Base-by-base conservation (phyloP, 2,113 vertebrate genomes). In the Tenebrosternarchus preto region DNA sequence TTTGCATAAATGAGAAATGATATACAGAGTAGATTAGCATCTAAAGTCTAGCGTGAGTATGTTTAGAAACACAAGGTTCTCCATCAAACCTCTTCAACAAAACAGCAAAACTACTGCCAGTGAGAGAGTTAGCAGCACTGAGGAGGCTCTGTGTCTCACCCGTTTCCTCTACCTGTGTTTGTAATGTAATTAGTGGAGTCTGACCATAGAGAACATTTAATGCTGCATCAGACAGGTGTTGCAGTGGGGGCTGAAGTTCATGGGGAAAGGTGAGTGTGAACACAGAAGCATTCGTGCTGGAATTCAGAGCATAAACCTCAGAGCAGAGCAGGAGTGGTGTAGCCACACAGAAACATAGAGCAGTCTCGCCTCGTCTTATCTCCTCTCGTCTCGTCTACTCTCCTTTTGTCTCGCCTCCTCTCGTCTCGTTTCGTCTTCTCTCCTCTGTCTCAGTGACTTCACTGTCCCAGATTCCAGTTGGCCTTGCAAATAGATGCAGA, bases 241-340 rank as follows among this genome's bases (percentile, higher is more conserved):
- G 73, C 9, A 29, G 11, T 53, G 19, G 36, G 9, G 9, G 39
- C 1, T 64, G 25, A 15, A 53, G 12, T 22, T 36, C 4, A 33
- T 63, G 59, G 12, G 22, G 61, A 16, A n/a, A 15, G 24, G 25
- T 50, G 17, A 27, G 73, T 76, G 36, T 50, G 39, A 24, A 50
- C 50, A 76, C 39, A 60, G 39, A 57, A 67, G 63, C 43, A 70
- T 72, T 80, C 7, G 36, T 66, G 67, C 43, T 76, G 70, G 72
- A 76, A 66, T 46, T 66, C 50, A 68, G 33, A 63, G 60, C 67
- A 56, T 61, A 69, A 59, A 78, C 73, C 75, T 73, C 55, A 59
- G 39, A 60, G 69, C 55, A 77, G 59, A 68, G 53, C 46, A 4
- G 5, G 16, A 72, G 11, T 73, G 8, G 22, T 72, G 81, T 81